phyloP scores from a whole-genome alignment of 2,113 vertebrate genomes.

The Oryzias celebensis region DNA sequence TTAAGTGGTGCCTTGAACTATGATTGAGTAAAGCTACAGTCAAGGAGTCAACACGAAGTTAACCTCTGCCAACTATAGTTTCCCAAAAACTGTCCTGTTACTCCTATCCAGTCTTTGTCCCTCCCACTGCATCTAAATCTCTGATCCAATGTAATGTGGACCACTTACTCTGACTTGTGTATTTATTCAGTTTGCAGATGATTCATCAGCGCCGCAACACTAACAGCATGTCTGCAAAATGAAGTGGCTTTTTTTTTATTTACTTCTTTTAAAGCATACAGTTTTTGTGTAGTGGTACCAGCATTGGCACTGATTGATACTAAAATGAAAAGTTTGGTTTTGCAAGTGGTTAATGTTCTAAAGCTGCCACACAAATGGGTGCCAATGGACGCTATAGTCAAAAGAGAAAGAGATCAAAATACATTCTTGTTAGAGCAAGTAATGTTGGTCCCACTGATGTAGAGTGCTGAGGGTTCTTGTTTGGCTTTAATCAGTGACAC shows the following conservation, averaged over 20 bases:
- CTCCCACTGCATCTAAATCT: not conserved
- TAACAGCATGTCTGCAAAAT: not conserved
- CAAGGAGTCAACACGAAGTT: too few species aligned
- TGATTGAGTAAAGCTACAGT: too few species aligned
- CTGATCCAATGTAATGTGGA: not conserved
- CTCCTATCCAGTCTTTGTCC: not conserved
- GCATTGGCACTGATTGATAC: not conserved
- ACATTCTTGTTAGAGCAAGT: constrained; percentile 36
- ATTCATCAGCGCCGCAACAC: not conserved
- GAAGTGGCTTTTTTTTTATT: not conserved
- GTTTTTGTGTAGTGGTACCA: not conserved
- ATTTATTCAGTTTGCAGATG: not conserved
- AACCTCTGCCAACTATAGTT: too few species aligned
- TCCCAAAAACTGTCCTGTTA: too few species aligned
- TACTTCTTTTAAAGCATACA: not conserved
- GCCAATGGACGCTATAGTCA: constrained; percentile 38
- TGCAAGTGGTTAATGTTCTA: not conserved
- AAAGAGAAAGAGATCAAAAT: constrained; percentile 51
- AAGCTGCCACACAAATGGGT: constrained; percentile 27
- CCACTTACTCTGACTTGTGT: not conserved
- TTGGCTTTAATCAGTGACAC: constrained; percentile 72
- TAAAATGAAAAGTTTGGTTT: not conserved
- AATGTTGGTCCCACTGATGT: constrained; percentile 21
- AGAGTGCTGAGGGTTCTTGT: constrained; percentile 42
- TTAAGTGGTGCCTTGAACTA: too few species aligned